These are phyloP conservation scores for Laterallus jamaicensis DNA, from an alignment of 2,113 vertebrate species.

Conservation along the genomic window DNA sequence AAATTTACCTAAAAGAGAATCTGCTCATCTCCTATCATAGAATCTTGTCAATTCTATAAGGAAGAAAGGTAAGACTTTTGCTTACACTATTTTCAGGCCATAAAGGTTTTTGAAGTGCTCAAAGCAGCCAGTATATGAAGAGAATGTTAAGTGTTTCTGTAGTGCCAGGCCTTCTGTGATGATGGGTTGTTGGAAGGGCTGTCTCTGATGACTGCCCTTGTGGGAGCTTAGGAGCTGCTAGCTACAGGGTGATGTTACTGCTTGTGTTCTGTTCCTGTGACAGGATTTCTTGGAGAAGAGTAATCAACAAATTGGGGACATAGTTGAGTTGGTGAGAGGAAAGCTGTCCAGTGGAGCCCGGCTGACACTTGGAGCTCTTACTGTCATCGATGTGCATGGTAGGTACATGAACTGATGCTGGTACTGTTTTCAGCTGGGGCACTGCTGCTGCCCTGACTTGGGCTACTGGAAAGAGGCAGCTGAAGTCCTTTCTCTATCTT, in stretches of 20 bases:
- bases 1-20: background rate
- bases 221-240: background rate
- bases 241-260: background rate
- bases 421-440: background rate
- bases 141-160: background rate
- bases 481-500: background rate
- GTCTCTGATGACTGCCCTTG: background rate
- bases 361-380: constrained; percentile 89
- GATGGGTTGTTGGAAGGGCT: background rate
- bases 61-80: background rate
- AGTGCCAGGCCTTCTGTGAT: background rate
- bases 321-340: constrained; percentile 89
- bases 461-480: background rate
- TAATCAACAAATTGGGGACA: constrained; percentile 86
- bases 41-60: background rate
- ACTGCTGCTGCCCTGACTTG: background rate
- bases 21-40: background rate
- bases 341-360: constrained; percentile 86
- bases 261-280: background rate
- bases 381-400: constrained; percentile 93
- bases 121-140: background rate
- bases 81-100: background rate
- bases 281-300: constrained; percentile 87
- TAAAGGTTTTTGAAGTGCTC: background rate
- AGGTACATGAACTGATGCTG: constrained; percentile 3